phyloP scores from a whole-genome alignment of 2,797 vertebrate species.

The Ctenopoma kingsleyae region DNA sequence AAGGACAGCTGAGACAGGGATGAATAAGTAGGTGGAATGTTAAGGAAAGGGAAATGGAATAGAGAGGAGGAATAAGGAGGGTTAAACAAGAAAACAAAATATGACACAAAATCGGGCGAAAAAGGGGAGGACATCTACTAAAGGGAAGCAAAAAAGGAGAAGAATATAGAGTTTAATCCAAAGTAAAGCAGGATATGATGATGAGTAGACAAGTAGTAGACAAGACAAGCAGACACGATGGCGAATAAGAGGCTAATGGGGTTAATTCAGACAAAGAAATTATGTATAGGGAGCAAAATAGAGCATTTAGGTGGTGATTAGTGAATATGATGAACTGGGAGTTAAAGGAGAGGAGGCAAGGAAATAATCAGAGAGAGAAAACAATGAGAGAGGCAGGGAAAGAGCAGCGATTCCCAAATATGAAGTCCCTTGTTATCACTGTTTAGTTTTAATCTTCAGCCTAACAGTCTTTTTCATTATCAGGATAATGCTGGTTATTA shows the following conservation, averaged over 20 bases:
- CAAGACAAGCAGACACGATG: background rate
- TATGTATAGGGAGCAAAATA: slow-evolving; percentile 28
- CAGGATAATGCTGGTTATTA: slow-evolving; percentile 72
- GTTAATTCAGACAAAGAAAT: slow-evolving; percentile 14
- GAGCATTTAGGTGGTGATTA: slow-evolving; percentile 48
- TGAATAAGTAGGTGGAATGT: slow-evolving; percentile 37
- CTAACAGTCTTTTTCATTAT: slow-evolving; percentile 71
- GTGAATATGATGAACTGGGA: slow-evolving; percentile 51
- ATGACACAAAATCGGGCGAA: slow-evolving; percentile 8
- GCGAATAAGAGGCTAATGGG: slow-evolving; percentile 8
- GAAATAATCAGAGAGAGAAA: slow-evolving; percentile 44
- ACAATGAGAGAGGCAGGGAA: slow-evolving; percentile 5
- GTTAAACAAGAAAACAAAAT: slow-evolving; percentile 6
- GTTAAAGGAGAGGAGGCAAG: slow-evolving; percentile 57
- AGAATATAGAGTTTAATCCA: background rate
- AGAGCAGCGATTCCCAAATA: slow-evolving; percentile 43
- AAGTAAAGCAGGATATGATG: background rate
- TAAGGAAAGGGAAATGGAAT: slow-evolving; percentile 27
- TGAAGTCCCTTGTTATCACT: slow-evolving; percentile 71
- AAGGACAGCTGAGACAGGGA: slow-evolving; percentile 33
- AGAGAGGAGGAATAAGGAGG: slow-evolving; percentile 23
- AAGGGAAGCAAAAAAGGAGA: background rate
- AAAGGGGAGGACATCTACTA: background rate
- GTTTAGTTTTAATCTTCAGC: slow-evolving; percentile 74
- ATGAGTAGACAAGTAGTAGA: background rate